Percentiles rank a stretch among this genome's conserved stretches.
Evolutionary conservation across 2,888 invertebrate genomes (phyloP).

Genomic region (Gerris lacustris): DNA sequence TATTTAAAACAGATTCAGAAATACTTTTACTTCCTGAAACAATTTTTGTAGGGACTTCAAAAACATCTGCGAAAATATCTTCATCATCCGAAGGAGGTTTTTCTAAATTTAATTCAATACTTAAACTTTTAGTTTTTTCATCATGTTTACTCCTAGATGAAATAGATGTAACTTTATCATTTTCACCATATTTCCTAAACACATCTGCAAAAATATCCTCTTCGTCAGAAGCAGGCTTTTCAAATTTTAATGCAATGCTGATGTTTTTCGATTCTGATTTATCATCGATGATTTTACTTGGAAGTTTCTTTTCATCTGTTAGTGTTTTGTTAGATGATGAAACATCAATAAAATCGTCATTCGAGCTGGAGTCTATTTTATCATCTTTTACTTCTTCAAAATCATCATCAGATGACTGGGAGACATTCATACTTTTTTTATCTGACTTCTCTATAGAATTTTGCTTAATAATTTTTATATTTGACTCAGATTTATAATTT

Average conservation of each 20-base stretch:
- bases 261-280: neutral
- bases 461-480: too few relatives aligned
- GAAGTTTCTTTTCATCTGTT: neutral
- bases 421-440: too few relatives aligned
- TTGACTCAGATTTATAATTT: neutral
- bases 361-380: neutral
- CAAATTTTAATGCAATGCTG: neutral
- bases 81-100: slow-evolving; percentile 27
- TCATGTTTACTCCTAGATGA: neutral
- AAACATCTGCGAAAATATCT: slow-evolving; percentile 32
- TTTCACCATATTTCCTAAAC: slow-evolving; percentile 36
- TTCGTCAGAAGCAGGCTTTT: slow-evolving; percentile 21
- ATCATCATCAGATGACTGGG: neutral
- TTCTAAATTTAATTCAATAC: neutral
- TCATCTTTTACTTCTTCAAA: neutral
- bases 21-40: neutral
- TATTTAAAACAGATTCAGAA: neutral
- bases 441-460: too few relatives aligned
- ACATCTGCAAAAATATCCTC: slow-evolving; percentile 62
- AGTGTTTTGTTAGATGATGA: slow-evolving; percentile 2
- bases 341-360: slow-evolving; percentile 16
- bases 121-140: neutral
- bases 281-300: slow-evolving; percentile 4
- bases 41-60: slow-evolving; percentile 20
- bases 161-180: neutral